Conservation (phyloP, 2,113 vertebrate species). For the Vulpes vulpes region DNA sequence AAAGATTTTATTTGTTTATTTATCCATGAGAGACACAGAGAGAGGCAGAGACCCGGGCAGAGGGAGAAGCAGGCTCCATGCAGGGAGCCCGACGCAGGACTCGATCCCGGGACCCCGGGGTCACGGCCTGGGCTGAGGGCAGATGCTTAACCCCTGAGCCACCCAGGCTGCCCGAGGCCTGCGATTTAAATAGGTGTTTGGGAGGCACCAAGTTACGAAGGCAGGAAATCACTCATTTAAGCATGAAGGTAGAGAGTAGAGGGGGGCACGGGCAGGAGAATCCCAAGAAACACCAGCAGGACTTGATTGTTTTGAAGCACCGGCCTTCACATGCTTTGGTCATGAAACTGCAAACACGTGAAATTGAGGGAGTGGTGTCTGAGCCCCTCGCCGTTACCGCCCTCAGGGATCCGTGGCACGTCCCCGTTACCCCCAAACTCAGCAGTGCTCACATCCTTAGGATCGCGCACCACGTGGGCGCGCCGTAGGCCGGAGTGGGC, state of each 20-base stretch:
- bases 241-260: neutral
- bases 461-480: too few species aligned
- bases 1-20: too few species aligned
- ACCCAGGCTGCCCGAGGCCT: neutral
- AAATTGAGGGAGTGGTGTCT: neutral
- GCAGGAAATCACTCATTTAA: neutral
- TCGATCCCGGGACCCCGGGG: too few species aligned
- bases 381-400: too few species aligned
- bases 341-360: neutral
- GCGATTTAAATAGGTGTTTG: neutral
- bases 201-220: neutral
- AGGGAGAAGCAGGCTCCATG: too few species aligned
- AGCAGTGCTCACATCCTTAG: neutral
- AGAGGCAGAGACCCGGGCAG: too few species aligned
- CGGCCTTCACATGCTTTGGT: neutral
- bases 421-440: neutral
- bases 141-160: too few species aligned
- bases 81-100: too few species aligned
- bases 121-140: too few species aligned
- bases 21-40: too few species aligned
- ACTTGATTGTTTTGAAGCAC: neutral
- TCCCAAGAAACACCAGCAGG: neutral
- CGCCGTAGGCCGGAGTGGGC: neutral
- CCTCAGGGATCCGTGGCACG: too few species aligned
- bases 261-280: neutral